Evolutionary conservation across 2,888 invertebrate genomes (phyloP).

Genomic region (Netelia fuscicornis): DNA sequence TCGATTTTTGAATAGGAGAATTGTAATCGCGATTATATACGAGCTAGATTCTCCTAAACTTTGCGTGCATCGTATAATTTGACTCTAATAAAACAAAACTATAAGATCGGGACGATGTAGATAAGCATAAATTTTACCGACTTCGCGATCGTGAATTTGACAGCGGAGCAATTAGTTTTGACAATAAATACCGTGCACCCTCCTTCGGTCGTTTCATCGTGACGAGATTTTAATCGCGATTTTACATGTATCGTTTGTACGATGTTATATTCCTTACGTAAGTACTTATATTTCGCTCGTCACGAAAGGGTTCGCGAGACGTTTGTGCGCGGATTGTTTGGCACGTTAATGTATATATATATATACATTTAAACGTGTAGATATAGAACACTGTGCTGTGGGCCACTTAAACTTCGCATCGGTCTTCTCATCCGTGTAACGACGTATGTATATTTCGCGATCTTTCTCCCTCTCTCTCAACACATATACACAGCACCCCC

Average conservation of each 20-base stretch:
- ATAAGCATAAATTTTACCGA: constrained; percentile 58
- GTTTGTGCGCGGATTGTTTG: constrained; percentile 17
- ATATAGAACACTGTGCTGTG: constrained; percentile 12
- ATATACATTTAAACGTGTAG: constrained; percentile 15
- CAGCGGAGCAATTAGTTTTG: constrained; percentile 59
- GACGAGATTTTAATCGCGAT: constrained; percentile 64
- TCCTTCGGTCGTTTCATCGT: constrained; percentile 36
- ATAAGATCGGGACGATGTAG: constrained; percentile 53
- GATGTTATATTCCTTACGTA: constrained; percentile 33
- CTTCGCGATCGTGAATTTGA: constrained; percentile 44
- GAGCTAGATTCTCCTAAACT: background rate
- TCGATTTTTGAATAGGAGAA: too few species aligned
- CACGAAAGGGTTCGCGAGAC: constrained; percentile 58
- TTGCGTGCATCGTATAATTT: constrained; percentile 37
- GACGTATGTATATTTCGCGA: constrained; percentile 45
- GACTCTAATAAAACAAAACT: constrained; percentile 33
- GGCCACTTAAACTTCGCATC: constrained; percentile 61
- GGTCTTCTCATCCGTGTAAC: constrained; percentile 48
- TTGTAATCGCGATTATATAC: background rate
- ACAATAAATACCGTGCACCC: constrained; percentile 57
- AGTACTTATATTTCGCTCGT: constrained; percentile 51
- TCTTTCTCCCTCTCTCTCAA: constrained; percentile 1
- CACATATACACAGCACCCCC: constrained; percentile 10
- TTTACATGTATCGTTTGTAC: constrained; percentile 44
- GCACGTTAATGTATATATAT: background rate